Base-by-base conservation (phyloP, 2,888 invertebrate species). In the Cartodere bifasciata region DNA sequence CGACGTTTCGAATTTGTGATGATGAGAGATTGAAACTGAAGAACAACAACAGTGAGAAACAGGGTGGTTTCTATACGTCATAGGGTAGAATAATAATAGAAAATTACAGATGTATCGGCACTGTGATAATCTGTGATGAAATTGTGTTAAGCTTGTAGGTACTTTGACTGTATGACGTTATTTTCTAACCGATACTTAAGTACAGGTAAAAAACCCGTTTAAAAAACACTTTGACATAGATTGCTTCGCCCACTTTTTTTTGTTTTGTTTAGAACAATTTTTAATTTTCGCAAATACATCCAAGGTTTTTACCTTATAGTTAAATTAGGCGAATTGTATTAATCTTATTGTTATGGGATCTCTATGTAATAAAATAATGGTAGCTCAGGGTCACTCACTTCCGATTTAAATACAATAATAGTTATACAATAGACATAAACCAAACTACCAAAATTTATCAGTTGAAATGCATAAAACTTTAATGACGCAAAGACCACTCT, bases 381-480 rank as follows among this genome's bases (percentile, higher is more conserved):
- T 60, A 60, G 60, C 60, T 60, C 60, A 60, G 60, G 60, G 59
- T 50, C 56, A 57, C 56, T 57, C 58, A 60, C 57, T 59, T 59
- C 56, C 57, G 58, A 49, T 56, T n/a, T n/a, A n/a, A n/a, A n/a
- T 54, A 53, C 55, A 56, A 57, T 58, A 59, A 46, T 44, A 44
- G 40, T 29, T 23, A 14, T 23, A 27, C 11, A 33, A 20, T 29
- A 28, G 24, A 29, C n/a, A n/a, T n/a, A n/a, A n/a, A n/a, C n/a
- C n/a, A n/a, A n/a, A n/a, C n/a, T n/a, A n/a, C n/a, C n/a, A n/a
- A n/a, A n/a, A n/a, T n/a, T n/a, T n/a, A n/a, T n/a, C n/a, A n/a
- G n/a, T n/a, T n/a, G n/a, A n/a, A n/a, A n/a, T n/a, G n/a, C 6
- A 6, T 20, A 20, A 20, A 20, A 20, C n/a, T 20, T 20, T 20